Evolutionary conservation across 2,113 vertebrate genomes (phyloP).

Genomic region (Indri indri): DNA sequence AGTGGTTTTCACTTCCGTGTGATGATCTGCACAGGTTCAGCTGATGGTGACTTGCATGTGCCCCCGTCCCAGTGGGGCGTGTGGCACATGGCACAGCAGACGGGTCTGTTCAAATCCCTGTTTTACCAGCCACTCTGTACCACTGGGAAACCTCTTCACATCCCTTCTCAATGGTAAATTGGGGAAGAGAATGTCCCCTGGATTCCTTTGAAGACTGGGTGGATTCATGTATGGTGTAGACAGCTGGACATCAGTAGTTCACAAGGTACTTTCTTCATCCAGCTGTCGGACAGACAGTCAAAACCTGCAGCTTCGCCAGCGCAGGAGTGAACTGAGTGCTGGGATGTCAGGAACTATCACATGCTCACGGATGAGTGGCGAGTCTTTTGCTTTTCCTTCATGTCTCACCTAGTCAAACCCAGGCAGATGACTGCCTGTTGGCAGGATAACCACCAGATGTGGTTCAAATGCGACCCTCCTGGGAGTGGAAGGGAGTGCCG

Average conservation of each 20-base stretch:
- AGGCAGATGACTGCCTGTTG: background rate
- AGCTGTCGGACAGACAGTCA: background rate
- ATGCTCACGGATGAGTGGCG: fast-evolving
- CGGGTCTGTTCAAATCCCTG: background rate
- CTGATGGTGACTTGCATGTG: background rate
- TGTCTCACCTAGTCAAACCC: background rate
- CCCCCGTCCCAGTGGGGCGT: background rate
- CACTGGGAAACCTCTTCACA: background rate
- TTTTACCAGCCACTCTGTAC: background rate
- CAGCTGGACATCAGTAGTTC: background rate
- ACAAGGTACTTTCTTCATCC: background rate
- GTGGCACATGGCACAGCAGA: no score
- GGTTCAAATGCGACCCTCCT: fast-evolving
- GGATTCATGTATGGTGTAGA: background rate
- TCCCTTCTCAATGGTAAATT: background rate
- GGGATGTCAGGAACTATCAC: background rate
- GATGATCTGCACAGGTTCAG: background rate
- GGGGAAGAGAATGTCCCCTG: background rate
- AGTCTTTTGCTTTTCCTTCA: background rate
- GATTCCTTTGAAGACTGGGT: background rate
- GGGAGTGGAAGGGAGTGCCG: fast-evolving
- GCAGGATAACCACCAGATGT: fast-evolving
- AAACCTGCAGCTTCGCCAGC: background rate
- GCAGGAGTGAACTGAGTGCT: background rate
- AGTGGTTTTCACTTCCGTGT: background rate